These are phyloP conservation scores for Gorsachius goisagi DNA, from an alignment of 2,113 vertebrate species.

Conservation along the genomic window DNA sequence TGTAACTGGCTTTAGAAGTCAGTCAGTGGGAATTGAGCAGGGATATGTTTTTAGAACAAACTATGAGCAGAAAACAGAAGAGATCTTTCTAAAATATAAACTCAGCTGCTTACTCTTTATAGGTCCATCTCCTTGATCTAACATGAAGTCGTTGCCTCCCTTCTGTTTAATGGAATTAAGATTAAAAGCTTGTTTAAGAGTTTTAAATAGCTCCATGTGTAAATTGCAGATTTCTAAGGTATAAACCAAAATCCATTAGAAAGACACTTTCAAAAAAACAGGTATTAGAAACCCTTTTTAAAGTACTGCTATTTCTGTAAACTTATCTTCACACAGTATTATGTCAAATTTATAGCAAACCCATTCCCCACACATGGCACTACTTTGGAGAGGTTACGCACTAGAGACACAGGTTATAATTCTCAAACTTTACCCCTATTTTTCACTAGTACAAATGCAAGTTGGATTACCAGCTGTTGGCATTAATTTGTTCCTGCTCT, in stretches of 20 bases:
- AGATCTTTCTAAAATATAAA: not conserved
- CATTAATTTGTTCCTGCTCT: not conserved
- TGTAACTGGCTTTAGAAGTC: not conserved
- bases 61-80: not conserved
- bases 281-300: not conserved
- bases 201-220: not conserved
- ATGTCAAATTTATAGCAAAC: not conserved
- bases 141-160: not conserved
- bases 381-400: not conserved
- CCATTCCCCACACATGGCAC: not conserved
- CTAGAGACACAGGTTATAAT: not conserved
- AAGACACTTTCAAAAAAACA: not conserved
- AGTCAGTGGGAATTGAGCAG: not conserved
- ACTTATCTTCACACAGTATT: not conserved
- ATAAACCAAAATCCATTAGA: not conserved
- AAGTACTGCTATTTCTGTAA: not conserved
- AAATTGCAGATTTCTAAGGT: not conserved
- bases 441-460: not conserved
- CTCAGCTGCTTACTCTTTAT: not conserved
- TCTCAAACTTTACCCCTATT: not conserved
- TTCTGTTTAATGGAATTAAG: not conserved
- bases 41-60: not conserved
- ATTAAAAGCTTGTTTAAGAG: not conserved
- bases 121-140: not conserved
- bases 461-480: not conserved